Evolutionary conservation across 1,140 invertebrate species (phyloP), one percentile per base, ranked within the genome.

Genomic region (Akabosia matsudoensis): DNA sequence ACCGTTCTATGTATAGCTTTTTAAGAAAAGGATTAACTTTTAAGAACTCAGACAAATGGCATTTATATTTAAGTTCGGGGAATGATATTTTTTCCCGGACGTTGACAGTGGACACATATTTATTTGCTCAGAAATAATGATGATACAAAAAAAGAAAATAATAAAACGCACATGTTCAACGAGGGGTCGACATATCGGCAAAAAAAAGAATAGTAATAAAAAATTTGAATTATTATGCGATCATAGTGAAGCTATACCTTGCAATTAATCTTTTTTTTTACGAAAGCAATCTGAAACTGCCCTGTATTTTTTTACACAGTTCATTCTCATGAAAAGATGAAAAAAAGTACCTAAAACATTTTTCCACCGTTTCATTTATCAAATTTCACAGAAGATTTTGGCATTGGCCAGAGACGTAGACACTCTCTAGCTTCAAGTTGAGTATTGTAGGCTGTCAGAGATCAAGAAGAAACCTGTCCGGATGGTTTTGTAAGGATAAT

Each of bases 401-500:
- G 37, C 37, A 45, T 45, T 45, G 7, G 18, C 37, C 37, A 45
- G 37, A 45, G 18, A 45, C 37, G 7, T 45, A 18, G 37, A 18
- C 37, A 45, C n/a, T n/a, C n/a, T n/a, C n/a, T n/a, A n/a, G n/a
- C n/a, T n/a, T n/a, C n/a, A n/a, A n/a, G 37, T 18, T 10, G 7
- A 45, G 18, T 7, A 45, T 18, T 45, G 37, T 45, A 45, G 54
- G 18, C 61, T 67, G 61, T 67, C 61, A 31, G 31, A 67, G 61
- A 67, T 67, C 26, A 67, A 22, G 24, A 61, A 22, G 24, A 67
- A 67, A 67, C 61, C 61, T 67, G 61, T 67, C 61, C 61, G 61
- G 61, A 67, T 67, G 61, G 61, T 67, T 67, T n/a, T 67, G 31
- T 67, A 67, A 67, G 61, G 61, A 67, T 67, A 67, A 67, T 67